Evolutionary conservation across 2,888 invertebrate genomes (phyloP).

Genomic region (Phalera bucephala): DNA sequence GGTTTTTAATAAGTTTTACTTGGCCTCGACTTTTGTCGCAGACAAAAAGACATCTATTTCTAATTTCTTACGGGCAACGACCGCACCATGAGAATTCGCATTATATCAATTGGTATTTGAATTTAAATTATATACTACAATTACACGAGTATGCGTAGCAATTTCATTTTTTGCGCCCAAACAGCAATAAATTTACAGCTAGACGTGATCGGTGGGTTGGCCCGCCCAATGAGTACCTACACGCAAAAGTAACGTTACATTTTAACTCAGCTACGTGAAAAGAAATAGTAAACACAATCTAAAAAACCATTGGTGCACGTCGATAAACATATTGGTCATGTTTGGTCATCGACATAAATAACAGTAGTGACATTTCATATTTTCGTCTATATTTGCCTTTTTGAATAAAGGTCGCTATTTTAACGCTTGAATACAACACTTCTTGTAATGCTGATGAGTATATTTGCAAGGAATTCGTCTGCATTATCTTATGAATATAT

Average conservation of each 20-base stretch:
- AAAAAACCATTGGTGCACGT: slow-evolving; percentile 21
- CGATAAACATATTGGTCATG: slow-evolving; percentile 17
- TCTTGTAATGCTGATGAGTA: slow-evolving; percentile 7
- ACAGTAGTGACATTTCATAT: slow-evolving; percentile 32
- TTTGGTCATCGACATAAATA: slow-evolving; percentile 34
- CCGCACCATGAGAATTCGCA: slow-evolving; percentile 25
- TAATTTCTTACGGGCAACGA: slow-evolving; percentile 20
- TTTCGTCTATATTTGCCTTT: slow-evolving; percentile 21
- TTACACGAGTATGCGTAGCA: slow-evolving; percentile 15
- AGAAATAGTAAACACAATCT: slow-evolving; percentile 41
- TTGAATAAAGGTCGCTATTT: slow-evolving; percentile 1
- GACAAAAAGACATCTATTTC: slow-evolving; percentile 17
- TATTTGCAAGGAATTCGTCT: slow-evolving; percentile 5
- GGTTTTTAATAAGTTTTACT: slow-evolving; percentile 21
- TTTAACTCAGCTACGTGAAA: slow-evolving; percentile 40
- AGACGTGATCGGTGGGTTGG: slow-evolving; percentile 30
- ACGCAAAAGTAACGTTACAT: slow-evolving; percentile 39
- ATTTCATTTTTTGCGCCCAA: slow-evolving; percentile 23
- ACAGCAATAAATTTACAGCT: slow-evolving; percentile 33
- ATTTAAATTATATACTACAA: slow-evolving; percentile 5
- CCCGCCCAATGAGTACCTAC: slow-evolving; percentile 14
- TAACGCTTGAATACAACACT: slow-evolving; percentile 4
- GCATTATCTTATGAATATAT: no score
- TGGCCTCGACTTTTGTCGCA: slow-evolving; percentile 8
- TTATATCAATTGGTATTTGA: slow-evolving; percentile 8